Percentiles rank a stretch among this genome's conserved stretches.
phyloP scores from a whole-genome alignment of 2,113 vertebrate genomes.

The Triplophysa siluroides region DNA sequence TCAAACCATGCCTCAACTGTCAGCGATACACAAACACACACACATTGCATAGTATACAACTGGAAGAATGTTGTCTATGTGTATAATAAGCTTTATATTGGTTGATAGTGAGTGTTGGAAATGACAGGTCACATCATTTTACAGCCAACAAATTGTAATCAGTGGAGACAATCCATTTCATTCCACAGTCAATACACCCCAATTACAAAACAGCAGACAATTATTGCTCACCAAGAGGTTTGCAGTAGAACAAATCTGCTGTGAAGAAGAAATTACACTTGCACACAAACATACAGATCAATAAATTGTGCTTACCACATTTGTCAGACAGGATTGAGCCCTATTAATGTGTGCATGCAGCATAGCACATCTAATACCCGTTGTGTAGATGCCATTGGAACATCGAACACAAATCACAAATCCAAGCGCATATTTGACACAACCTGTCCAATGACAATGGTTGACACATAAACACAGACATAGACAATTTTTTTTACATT shows the following conservation, averaged over 20 bases:
- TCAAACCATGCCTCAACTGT: not conserved
- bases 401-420: not conserved
- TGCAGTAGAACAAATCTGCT: conserved; percentile 18
- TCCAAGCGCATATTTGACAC: not conserved
- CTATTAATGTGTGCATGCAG: conserved; percentile 26
- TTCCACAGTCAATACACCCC: conserved; percentile 29
- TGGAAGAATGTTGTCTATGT: not conserved
- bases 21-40: not conserved
- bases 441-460: not conserved
- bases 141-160: conserved; percentile 18
- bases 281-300: conserved; percentile 35
- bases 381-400: not conserved
- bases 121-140: not conserved
- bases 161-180: conserved; percentile 35
- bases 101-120: conserved; percentile 8
- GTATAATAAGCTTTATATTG: conserved; percentile 2
- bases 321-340: conserved; percentile 18
- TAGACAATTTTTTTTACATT: not conserved
- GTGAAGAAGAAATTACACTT: conserved; percentile 31
- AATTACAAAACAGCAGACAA: conserved; percentile 34
- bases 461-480: not conserved
- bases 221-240: conserved; percentile 29
- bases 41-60: not conserved
- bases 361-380: not conserved
- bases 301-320: conserved; percentile 31